These are phyloP conservation scores for Coelopa pilipes DNA, from an alignment of 2,888 invertebrate genomes.

Conservation along the genomic window DNA sequence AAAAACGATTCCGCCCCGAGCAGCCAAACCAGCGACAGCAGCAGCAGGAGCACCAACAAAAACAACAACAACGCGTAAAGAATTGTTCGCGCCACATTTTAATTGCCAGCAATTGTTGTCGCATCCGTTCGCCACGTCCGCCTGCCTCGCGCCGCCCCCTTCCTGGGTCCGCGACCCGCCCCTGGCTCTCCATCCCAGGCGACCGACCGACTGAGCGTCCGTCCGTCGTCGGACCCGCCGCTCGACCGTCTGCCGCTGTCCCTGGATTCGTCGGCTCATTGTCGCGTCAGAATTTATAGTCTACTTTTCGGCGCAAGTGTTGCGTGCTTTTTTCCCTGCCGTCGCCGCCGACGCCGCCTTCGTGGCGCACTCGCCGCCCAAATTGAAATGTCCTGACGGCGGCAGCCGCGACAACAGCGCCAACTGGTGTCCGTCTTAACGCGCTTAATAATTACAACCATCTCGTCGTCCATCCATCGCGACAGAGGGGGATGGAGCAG, in stretches of 20 bases:
- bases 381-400: constrained; percentile 15
- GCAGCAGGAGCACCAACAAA: not conserved
- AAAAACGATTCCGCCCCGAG: constrained; percentile 44
- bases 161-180: not conserved
- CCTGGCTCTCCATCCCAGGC: not conserved
- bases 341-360: not conserved
- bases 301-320: constrained; percentile 35
- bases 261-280: constrained; percentile 17
- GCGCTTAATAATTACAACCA: constrained; percentile 26
- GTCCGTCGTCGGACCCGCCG: constrained; percentile 28
- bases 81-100: constrained; percentile 46
- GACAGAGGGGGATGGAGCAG: not conserved
- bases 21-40: not conserved
- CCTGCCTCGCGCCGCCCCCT: not conserved
- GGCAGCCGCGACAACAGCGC: constrained; percentile 15
- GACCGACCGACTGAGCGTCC: not conserved
- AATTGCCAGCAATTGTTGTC: constrained; percentile 48
- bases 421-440: constrained; percentile 27
- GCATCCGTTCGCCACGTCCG: constrained; percentile 35
- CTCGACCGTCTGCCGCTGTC: constrained; percentile 33
- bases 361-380: not conserved
- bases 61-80: constrained; percentile 30
- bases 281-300: constrained; percentile 36
- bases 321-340: constrained; percentile 9
- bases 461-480: not conserved